Base-by-base conservation (phyloP, 2,888 invertebrate species). In the Spilarctia lutea region DNA sequence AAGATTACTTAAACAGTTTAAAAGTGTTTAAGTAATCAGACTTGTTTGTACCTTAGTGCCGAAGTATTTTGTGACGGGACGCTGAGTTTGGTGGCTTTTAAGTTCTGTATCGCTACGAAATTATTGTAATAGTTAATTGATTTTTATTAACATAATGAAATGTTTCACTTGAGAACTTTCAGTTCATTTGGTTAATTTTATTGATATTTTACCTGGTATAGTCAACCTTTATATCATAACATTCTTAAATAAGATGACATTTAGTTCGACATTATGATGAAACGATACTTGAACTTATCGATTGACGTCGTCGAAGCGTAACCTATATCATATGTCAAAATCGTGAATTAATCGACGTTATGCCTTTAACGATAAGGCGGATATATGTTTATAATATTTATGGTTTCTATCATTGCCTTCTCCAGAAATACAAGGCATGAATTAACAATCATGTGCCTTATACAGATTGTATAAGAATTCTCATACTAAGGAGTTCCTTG, bases 1-100 rank as follows among this genome's bases (percentile, higher is more conserved):
- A 79, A 84, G 81, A 81, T 87, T 86, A 76, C 85, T 86, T 84
- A 79, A 87, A 87, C 87, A 83, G 79, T 83, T 83, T 83, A 78
- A 84, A 86, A 86, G 78, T 82, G 77, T 74, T n/a, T n/a, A n/a
- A n/a, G n/a, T 79, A 73, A 83, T 81, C 83, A 78, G 76, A 79
- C 83, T 78, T 86, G 79, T 85, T 84, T 82, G 79, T 85, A 79
- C 77, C 68, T 79, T 83, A 78, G 77, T 77, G 75, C 74, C 68
- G 68, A 78, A 74, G 74, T 52, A 65, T 74, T 81, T 85, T 74
- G 73, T 45, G 71, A 56, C n/a, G n/a, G n/a, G n/a, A n/a, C n/a
- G 33, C 70, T 77, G 73, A 71, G 68, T 74, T 70, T 75, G 24
- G 73, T 83, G 48, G 30, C 63, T 71, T 71, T 75, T 52, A 45